Conservation (phyloP, 2,797 vertebrate species). For the Coregonus ussuriensis region DNA sequence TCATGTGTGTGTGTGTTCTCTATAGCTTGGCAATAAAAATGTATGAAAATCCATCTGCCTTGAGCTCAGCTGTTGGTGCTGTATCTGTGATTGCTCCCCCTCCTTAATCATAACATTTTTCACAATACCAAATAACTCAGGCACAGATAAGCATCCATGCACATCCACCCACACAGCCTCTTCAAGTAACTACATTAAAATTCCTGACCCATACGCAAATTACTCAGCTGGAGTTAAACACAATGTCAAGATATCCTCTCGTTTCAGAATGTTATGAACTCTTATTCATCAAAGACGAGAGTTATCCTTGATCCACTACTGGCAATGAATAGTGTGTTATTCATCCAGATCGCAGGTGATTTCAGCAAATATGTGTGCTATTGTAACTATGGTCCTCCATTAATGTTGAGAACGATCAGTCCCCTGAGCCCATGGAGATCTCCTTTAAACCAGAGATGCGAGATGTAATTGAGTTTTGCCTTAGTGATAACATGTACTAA, state of each 20-base stretch:
- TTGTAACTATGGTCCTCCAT: too few relatives aligned
- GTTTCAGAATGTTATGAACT: background rate
- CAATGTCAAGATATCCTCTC: conserved; percentile 42
- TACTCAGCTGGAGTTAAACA: conserved; percentile 39
- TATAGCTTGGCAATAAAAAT: conserved; percentile 14
- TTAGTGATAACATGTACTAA: too few relatives aligned
- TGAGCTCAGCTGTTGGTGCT: conserved; percentile 44
- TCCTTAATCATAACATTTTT: background rate
- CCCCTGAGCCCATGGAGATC: too few relatives aligned
- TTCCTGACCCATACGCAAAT: conserved; percentile 27
- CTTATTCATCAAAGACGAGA: background rate
- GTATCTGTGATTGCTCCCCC: background rate
- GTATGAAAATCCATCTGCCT: conserved; percentile 14
- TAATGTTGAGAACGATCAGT: too few relatives aligned
- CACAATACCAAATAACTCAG: conserved; percentile 1
- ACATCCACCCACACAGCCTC: background rate
- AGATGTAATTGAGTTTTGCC: too few relatives aligned
- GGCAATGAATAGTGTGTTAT: conserved; percentile 13
- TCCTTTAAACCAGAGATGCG: too few relatives aligned
- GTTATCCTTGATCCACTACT: background rate
- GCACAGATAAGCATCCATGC: background rate
- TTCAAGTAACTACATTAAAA: background rate
- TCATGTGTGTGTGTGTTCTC: background rate
- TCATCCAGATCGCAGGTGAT: background rate
- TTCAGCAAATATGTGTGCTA: background rate